A percentile compares a stretch with the other conserved stretches of the same genome.
Evolutionary conservation across 1,140 invertebrate species (phyloP).

Genomic region (Pseudomyrmex sp.): DNA sequence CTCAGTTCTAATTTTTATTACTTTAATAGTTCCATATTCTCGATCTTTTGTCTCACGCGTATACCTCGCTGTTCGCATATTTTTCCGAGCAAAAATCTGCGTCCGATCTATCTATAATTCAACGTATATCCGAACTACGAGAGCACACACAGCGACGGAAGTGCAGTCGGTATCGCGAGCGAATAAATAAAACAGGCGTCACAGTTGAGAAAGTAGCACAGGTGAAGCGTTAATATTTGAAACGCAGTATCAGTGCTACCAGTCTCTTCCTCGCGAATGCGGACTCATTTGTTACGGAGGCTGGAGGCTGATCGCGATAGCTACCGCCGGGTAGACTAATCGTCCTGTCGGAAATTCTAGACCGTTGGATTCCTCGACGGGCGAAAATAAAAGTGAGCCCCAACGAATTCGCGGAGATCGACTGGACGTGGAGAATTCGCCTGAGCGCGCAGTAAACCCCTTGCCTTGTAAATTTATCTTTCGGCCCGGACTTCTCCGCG

Average conservation of each 20-base stretch:
- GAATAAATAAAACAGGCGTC: conserved; percentile 47
- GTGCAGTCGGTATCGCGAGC: conserved; percentile 1
- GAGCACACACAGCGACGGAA: background rate
- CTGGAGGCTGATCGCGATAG: conserved; percentile 18
- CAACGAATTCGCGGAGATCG: background rate
- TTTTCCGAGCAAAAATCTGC: conserved; percentile 23
- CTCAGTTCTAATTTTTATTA: too few relatives aligned
- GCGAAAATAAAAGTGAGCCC: conserved; percentile 19
- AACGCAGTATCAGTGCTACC: conserved; percentile 44
- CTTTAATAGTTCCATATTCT: background rate
- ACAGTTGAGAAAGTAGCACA: conserved; percentile 34
- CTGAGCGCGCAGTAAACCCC: conserved; percentile 25
- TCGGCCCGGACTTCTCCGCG: conserved; percentile 3
- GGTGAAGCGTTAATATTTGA: conserved; percentile 50
- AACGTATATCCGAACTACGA: background rate
- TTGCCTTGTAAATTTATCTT: conserved; percentile 66
- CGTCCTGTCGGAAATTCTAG: conserved; percentile 29
- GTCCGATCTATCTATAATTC: conserved; percentile 41
- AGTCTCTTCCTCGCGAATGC: conserved; percentile 7
- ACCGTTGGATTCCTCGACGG: background rate
- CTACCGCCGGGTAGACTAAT: conserved; percentile 25
- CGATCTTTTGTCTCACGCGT: background rate
- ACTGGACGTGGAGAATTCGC: conserved; percentile 7
- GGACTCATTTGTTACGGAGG: conserved; percentile 27
- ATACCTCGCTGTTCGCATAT: background rate